These are phyloP conservation scores for Myotis davidii DNA, from an alignment of 2,113 vertebrate species.

Conservation along the genomic window DNA sequence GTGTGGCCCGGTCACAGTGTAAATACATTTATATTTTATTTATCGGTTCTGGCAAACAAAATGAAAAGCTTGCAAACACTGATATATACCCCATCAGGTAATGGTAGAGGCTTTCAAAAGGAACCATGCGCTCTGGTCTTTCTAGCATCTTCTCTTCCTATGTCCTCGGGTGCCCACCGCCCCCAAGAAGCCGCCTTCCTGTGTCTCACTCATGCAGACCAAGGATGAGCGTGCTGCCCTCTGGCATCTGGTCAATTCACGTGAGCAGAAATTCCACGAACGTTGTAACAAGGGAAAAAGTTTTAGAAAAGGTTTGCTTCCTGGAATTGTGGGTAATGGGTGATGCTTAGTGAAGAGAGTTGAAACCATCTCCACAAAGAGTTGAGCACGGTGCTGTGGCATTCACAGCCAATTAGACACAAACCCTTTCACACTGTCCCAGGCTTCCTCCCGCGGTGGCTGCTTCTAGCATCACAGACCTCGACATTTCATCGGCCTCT, in stretches of 20 bases:
- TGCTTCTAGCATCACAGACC: neutral
- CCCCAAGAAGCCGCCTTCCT: neutral
- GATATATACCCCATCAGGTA: neutral
- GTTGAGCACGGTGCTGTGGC: neutral
- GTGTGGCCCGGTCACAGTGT: neutral
- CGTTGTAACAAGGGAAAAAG: neutral
- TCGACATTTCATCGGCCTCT: neutral
- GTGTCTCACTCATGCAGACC: neutral
- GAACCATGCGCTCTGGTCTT: neutral
- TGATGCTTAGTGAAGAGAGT: constrained; percentile 6
- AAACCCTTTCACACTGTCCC: constrained; percentile 34
- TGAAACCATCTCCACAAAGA: constrained; percentile 16
- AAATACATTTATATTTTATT: neutral
- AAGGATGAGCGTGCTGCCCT: neutral
- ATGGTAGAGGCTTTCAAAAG: neutral
- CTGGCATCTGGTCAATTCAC: neutral
- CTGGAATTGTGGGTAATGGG: constrained; percentile 4
- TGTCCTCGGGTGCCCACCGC: neutral
- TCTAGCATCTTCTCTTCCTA: neutral
- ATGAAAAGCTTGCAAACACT: neutral
- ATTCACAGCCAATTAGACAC: neutral
- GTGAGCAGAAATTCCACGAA: neutral
- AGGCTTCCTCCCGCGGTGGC: neutral
- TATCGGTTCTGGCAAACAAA: neutral
- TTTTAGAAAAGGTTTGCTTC: constrained; percentile 30